These are phyloP conservation scores for Euthynnus affinis DNA, from an alignment of 2,797 vertebrate species.

Conservation along the genomic window DNA sequence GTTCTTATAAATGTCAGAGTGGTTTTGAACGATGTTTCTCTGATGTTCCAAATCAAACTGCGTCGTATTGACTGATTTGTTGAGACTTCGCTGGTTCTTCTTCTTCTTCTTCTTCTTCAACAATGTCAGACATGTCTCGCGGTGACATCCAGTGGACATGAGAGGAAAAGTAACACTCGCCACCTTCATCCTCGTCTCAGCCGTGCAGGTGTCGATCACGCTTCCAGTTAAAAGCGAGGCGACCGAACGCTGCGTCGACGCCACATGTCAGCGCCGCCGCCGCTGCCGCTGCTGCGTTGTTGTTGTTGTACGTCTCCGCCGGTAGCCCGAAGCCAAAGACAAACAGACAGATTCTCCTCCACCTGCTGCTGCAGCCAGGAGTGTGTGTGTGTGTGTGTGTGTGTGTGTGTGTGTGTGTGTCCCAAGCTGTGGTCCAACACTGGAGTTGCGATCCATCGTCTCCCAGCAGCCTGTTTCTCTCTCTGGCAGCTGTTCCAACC, in stretches of 20 bases:
- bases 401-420: slow-evolving; percentile 83
- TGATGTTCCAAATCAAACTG: no score
- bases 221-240: not conserved
- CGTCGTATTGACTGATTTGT: no score
- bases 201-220: not conserved
- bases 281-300: no score
- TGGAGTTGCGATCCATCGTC: slow-evolving; percentile 81
- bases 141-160: slow-evolving; percentile 1
- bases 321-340: slow-evolving; percentile 52
- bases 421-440: slow-evolving; percentile 89
- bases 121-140: not conserved
- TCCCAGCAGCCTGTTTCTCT: slow-evolving; percentile 87
- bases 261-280: slow-evolving; percentile 34
- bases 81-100: no score
- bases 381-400: slow-evolving; percentile 87
- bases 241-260: not conserved
- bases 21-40: no score
- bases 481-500: slow-evolving; percentile 94
- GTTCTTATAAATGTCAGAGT: no score
- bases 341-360: slow-evolving; percentile 63
- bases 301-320: slow-evolving; percentile 39
- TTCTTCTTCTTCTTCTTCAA: no score
- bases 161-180: no score
- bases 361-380: slow-evolving; percentile 70
- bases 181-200: no score